These are phyloP conservation scores for Plumapathes pennacea DNA, from an alignment of 92 coral and sea anemone genomes.

Conservation along the genomic window DNA sequence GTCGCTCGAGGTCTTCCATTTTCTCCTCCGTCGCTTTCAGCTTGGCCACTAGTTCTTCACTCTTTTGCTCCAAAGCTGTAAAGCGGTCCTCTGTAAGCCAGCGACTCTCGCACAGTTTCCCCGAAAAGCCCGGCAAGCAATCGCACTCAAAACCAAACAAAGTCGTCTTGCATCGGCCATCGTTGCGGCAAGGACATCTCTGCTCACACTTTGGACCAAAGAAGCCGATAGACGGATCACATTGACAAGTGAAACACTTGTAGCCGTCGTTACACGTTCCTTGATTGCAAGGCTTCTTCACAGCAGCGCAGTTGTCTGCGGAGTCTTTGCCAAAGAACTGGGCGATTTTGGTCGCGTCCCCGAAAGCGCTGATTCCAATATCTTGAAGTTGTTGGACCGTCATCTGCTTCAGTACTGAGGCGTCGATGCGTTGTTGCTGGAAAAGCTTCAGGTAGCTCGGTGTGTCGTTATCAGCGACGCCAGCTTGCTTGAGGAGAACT, in stretches of 20 bases:
- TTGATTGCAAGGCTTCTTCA: constrained; percentile 33
- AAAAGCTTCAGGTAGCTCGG: constrained; percentile 16
- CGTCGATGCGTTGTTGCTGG: constrained; percentile 51
- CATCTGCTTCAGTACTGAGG: constrained; percentile 14
- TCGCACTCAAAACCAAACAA: constrained; percentile 43
- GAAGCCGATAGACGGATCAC: constrained; percentile 29
- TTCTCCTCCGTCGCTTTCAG: constrained; percentile 20
- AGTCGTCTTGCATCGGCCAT: constrained; percentile 35
- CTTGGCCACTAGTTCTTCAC: constrained; percentile 7
- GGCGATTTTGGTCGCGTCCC: constrained; percentile 62
- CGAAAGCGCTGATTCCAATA: constrained; percentile 44
- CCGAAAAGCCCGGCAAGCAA: constrained; percentile 56
- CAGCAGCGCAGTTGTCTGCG: constrained; percentile 45
- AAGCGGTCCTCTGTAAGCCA: constrained; percentile 49
- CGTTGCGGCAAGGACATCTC: constrained; percentile 59
- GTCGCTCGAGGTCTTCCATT: no score
- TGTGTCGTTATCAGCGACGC: constrained; percentile 13
- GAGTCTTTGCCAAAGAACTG: constrained; percentile 43
- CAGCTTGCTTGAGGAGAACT: constrained; percentile 45
- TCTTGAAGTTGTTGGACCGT: constrained; percentile 46
- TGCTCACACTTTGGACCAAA: constrained; percentile 60
- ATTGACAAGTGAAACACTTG: constrained; percentile 46
- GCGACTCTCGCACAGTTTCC: constrained; percentile 42
- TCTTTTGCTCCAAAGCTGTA: constrained; percentile 17
- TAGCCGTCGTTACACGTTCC: constrained; percentile 65